A percentile compares a stretch with the other conserved stretches of the same genome.
These are phyloP conservation scores for Thereva nobilitata DNA, from an alignment of 2,888 invertebrate genomes.

Conservation along the genomic window DNA sequence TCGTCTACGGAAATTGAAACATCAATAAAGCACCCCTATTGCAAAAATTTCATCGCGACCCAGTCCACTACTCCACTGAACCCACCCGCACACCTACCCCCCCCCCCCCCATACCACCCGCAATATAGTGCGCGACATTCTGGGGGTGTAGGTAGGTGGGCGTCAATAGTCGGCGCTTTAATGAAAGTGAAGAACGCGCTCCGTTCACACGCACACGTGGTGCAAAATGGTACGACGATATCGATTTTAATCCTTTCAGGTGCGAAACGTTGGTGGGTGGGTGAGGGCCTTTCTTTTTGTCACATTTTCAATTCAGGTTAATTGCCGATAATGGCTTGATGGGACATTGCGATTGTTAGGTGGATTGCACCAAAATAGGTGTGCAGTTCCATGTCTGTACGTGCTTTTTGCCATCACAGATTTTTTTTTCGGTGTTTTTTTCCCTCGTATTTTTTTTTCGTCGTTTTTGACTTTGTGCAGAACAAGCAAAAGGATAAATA, in stretches of 20 bases:
- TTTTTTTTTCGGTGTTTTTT: too few species aligned
- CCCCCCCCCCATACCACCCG: too few species aligned
- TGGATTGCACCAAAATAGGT: too few species aligned
- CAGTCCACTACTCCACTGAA: not conserved
- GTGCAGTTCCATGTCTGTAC: too few species aligned
- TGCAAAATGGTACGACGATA: constrained; percentile 8
- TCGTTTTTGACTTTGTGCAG: too few species aligned
- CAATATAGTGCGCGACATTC: too few species aligned
- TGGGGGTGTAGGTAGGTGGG: too few species aligned
- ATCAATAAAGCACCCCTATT: constrained; percentile 46
- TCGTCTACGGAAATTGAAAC: constrained; percentile 49
- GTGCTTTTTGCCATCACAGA: too few species aligned
- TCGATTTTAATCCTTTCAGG: constrained; percentile 21
- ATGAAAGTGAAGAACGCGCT: constrained; percentile 19
- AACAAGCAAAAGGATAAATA: too few species aligned
- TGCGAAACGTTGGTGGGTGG: constrained; percentile 1
- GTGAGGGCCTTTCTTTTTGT: not conserved
- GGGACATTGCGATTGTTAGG: too few species aligned
- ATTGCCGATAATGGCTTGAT: constrained; percentile 1
- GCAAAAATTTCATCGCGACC: constrained; percentile 29
- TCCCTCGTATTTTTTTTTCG: too few species aligned
- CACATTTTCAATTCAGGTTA: constrained; percentile 24
- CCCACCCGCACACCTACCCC: too few species aligned
- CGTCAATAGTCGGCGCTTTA: not conserved
- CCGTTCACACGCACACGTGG: constrained; percentile 19